A percentile compares a stretch with the other conserved stretches of the same genome.
phyloP scores from a whole-genome alignment of 2,113 vertebrate species.

The Coptodon bakossiorum region DNA sequence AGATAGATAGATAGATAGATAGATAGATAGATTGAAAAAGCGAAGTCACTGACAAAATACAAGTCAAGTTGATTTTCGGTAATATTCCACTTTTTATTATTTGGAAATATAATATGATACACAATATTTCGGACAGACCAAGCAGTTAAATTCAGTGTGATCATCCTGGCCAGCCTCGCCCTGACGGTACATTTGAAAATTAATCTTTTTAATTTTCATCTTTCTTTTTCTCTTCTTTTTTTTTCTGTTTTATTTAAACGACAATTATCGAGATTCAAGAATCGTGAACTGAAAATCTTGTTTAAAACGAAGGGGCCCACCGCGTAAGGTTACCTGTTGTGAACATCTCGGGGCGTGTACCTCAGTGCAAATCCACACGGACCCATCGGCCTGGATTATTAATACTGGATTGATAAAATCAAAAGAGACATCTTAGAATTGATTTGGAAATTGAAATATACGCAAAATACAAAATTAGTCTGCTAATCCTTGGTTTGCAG shows the following conservation, averaged over 20 bases:
- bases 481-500: constrained; percentile 1
- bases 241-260: neutral
- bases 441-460: constrained; percentile 4
- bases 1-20: fast-evolving
- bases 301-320: neutral
- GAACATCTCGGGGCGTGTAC: constrained; percentile 33
- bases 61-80: neutral
- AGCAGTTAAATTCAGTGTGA: constrained; percentile 47
- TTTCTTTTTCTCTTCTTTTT: neutral
- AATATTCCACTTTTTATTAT: constrained; percentile 47
- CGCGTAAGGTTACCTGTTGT: constrained; percentile 43
- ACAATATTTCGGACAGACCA: constrained; percentile 58
- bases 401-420: constrained; percentile 8
- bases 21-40: neutral
- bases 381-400: constrained; percentile 34
- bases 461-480: constrained; percentile 18
- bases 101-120: constrained; percentile 70
- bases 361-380: constrained; percentile 48
- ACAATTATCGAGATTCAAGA: constrained; percentile 20
- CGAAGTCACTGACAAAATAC: constrained; percentile 2
- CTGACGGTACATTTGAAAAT: constrained; percentile 23
- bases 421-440: neutral
- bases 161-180: constrained; percentile 49
- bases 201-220: neutral
- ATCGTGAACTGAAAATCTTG: constrained; percentile 5